phyloP scores from a whole-genome alignment of 2,113 vertebrate species.

The Dromiciops gliroides region DNA sequence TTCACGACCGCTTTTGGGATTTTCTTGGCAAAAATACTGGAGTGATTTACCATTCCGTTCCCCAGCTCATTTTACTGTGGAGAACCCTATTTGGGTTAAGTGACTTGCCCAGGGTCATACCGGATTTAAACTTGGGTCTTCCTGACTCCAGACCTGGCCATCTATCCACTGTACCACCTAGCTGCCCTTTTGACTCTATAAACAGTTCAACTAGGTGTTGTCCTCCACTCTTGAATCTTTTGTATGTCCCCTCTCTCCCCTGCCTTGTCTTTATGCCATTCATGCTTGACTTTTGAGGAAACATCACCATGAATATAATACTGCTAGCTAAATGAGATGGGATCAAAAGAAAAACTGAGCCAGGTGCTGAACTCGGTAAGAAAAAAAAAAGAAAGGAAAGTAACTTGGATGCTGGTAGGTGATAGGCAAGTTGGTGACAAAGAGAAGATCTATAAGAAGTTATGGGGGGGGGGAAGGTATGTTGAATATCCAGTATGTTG shows the following conservation, averaged over 20 bases:
- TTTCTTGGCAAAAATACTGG: not conserved
- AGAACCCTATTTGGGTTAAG: not conserved
- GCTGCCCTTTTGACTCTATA: too few relatives aligned
- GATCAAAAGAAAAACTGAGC: not conserved
- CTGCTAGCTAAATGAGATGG: not conserved
- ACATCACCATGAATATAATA: not conserved
- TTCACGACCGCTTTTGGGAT: not conserved
- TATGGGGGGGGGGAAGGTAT: not conserved
- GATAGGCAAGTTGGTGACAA: not conserved
- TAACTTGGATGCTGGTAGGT: not conserved
- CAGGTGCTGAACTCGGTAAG: not conserved
- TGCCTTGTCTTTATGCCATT: not conserved
- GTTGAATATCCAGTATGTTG: not conserved
- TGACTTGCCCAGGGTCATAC: not conserved
- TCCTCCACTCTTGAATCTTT: not conserved
- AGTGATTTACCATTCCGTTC: not conserved
- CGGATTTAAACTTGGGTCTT: not conserved
- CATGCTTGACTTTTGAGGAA: not conserved
- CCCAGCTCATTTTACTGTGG: not conserved
- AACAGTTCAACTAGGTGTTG: too few relatives aligned
- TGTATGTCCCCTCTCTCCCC: not conserved
- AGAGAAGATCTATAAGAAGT: not conserved
- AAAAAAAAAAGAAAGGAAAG: not conserved
- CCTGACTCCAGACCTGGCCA: not conserved
- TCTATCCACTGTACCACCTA: not conserved